These are phyloP conservation scores for Tolypeutes matacus DNA, from an alignment of 2,797 vertebrate genomes.

Conservation along the genomic window DNA sequence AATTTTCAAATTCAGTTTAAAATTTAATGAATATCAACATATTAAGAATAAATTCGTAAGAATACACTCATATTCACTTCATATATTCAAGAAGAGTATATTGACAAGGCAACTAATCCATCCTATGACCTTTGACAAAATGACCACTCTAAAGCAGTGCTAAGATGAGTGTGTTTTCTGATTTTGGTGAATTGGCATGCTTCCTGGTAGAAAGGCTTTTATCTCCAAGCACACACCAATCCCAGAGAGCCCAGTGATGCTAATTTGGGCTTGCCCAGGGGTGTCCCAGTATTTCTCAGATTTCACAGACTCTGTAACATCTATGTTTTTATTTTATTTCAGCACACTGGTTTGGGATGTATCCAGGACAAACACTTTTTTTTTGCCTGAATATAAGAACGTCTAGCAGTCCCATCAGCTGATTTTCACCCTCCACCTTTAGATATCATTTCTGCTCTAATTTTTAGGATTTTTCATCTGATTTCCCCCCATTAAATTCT, in stretches of 20 bases:
- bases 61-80: constrained; percentile 56
- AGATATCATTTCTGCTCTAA: constrained; percentile 1
- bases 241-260: not conserved
- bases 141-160: constrained; percentile 34
- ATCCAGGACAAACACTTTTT: not conserved
- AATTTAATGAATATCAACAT: constrained; percentile 75
- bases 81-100: constrained; percentile 54
- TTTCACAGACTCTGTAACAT: not conserved
- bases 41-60: constrained; percentile 72
- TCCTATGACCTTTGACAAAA: constrained; percentile 58
- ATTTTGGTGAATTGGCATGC: not conserved
- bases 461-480: constrained; percentile 38
- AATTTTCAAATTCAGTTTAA: constrained; percentile 75
- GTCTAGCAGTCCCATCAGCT: not conserved
- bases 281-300: not conserved
- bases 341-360: not conserved
- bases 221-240: not conserved
- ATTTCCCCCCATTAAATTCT: constrained; percentile 2
- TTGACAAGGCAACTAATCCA: constrained; percentile 51
- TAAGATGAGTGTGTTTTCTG: constrained; percentile 17
- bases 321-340: not conserved
- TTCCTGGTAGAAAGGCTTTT: not conserved
- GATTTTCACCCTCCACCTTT: not conserved
- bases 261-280: not conserved
- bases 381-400: not conserved